Conservation (phyloP, 2,797 vertebrate species). For the Scolopax rusticola region DNA sequence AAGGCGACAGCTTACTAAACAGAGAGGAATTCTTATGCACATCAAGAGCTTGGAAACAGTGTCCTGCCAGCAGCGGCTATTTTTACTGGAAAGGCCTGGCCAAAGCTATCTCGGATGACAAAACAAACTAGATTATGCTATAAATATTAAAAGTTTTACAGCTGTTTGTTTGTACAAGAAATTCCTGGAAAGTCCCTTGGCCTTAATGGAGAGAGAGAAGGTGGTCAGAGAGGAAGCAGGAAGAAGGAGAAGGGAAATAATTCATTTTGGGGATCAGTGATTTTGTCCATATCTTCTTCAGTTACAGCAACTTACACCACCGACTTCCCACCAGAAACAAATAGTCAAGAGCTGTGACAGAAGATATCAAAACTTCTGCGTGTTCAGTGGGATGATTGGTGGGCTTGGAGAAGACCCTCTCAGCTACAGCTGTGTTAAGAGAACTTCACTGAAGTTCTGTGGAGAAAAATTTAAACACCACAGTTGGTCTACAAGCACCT, state of each 20-base stretch:
- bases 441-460: not conserved
- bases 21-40: not conserved
- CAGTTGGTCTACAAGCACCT: not conserved
- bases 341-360: not conserved
- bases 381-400: not conserved
- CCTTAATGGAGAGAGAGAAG: not conserved
- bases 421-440: not conserved
- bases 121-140: constrained; percentile 3
- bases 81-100: not conserved
- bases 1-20: constrained; percentile 27
- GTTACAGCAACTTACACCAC: not conserved
- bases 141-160: constrained; percentile 41
- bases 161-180: constrained; percentile 28
- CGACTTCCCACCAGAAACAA: not conserved
- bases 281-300: not conserved
- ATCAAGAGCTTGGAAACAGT: constrained; percentile 6
- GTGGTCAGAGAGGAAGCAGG: not conserved
- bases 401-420: not conserved
- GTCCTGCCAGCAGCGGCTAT: not conserved
- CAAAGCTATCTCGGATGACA: not conserved
- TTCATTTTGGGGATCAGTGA: not conserved
- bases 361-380: rapidly evolving
- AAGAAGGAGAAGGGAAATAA: not conserved
- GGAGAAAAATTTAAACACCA: not conserved
- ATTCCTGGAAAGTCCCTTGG: constrained; percentile 10